These are phyloP conservation scores for Erebia aethiops DNA, from an alignment of 2,888 invertebrate genomes.

Conservation along the genomic window DNA sequence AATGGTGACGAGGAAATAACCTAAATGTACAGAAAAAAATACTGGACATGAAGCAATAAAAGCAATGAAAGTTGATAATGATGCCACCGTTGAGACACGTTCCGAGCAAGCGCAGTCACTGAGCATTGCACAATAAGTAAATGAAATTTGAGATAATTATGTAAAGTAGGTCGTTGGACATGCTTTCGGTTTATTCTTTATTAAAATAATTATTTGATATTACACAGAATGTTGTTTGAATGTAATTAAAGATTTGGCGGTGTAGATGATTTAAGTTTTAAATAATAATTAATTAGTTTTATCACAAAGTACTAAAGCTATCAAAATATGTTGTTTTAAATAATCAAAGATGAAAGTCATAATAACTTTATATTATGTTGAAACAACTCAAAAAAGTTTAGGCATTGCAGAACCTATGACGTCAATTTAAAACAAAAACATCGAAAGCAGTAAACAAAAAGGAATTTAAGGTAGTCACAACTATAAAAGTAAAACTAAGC, in stretches of 20 bases:
- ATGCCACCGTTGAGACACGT: conserved; percentile 78
- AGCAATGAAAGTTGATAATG: conserved; percentile 80
- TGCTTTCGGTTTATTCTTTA: conserved; percentile 40
- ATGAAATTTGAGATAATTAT: conserved; percentile 54
- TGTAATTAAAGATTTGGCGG: conserved; percentile 15
- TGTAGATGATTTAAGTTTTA: not conserved
- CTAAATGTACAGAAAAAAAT: conserved; percentile 46
- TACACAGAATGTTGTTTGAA: conserved; percentile 19
- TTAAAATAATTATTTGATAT: conserved; percentile 27
- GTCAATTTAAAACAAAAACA: not conserved
- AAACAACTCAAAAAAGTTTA: not conserved
- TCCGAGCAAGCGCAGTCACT: conserved; percentile 70
- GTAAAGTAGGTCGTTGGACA: conserved; percentile 46
- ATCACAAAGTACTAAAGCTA: too few species aligned
- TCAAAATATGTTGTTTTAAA: too few species aligned
- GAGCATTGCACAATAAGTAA: conserved; percentile 52
- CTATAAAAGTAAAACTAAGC: conserved; percentile 8
- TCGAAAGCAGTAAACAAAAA: not conserved
- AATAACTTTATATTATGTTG: too few species aligned
- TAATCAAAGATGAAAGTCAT: too few species aligned
- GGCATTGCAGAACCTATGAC: not conserved
- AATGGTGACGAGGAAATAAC: conserved; percentile 32
- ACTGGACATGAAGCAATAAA: conserved; percentile 75
- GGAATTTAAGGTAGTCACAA: not conserved
- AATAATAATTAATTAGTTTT: too few species aligned